Conservation (phyloP, 1,140 invertebrate genomes). For the Pseudomyrmex dendroicus region DNA sequence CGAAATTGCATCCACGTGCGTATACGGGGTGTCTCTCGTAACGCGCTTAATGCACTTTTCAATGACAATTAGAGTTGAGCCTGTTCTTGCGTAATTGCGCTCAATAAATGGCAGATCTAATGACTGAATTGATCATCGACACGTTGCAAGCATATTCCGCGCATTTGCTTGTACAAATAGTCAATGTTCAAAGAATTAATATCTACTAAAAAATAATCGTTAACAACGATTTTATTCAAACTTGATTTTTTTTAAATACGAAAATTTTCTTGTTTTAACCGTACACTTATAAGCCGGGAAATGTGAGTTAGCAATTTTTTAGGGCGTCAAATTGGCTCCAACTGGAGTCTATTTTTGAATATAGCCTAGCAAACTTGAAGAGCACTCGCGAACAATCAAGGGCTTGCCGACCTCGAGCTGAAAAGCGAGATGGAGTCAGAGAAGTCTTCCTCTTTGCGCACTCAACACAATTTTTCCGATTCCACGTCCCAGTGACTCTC, state of each 20-base stretch:
- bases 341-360: slow-evolving; percentile 46
- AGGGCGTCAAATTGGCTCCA: slow-evolving; percentile 39
- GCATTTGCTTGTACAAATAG: slow-evolving; percentile 6
- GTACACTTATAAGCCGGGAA: background rate
- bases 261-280: background rate
- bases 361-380: slow-evolving; percentile 36
- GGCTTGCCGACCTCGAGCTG: slow-evolving; percentile 30
- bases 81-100: slow-evolving; percentile 25
- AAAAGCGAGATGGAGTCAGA: slow-evolving; percentile 45
- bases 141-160: background rate
- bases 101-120: slow-evolving; percentile 26
- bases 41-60: slow-evolving; percentile 63
- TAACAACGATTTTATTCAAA: too few relatives aligned
- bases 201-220: too few relatives aligned
- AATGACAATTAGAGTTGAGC: slow-evolving; percentile 51
- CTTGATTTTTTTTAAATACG: too few relatives aligned
- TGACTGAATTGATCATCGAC: slow-evolving; percentile 36
- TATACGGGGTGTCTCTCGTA: slow-evolving; percentile 48
- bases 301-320: slow-evolving; percentile 5
- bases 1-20: slow-evolving; percentile 54
- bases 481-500: slow-evolving; percentile 67
- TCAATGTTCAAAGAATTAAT: background rate
- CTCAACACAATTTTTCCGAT: slow-evolving; percentile 69
- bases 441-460: slow-evolving; percentile 39
- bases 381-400: slow-evolving; percentile 54